phyloP scores from a whole-genome alignment of 2,113 vertebrate genomes.

The Neotragus moschatus region DNA sequence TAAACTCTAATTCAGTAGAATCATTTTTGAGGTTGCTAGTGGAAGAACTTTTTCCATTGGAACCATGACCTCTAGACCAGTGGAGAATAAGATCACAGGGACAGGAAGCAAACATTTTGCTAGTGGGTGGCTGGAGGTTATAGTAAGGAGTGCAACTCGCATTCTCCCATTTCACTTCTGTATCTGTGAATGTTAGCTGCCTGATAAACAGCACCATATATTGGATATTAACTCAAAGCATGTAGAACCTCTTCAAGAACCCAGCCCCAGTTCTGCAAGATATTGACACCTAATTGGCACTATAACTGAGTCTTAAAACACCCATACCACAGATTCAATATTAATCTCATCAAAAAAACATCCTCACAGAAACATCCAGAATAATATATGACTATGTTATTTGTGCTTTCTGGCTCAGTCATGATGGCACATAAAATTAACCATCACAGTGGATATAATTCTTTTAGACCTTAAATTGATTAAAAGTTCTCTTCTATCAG shows the following conservation, averaged over 20 bases:
- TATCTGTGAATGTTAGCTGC: not conserved
- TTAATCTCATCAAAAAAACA: not conserved
- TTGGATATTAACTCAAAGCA: not conserved
- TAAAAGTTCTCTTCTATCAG: not conserved
- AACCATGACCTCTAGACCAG: not conserved
- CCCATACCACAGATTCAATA: not conserved
- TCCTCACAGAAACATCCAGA: not conserved
- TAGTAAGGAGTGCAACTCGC: not conserved
- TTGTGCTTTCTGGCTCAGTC: not conserved
- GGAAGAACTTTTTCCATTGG: not conserved
- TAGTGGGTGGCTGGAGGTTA: not conserved
- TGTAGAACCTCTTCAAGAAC: not conserved
- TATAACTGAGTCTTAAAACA: not conserved
- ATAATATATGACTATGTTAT: not conserved
- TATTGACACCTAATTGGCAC: not conserved
- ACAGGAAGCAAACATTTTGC: not conserved
- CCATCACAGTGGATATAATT: not conserved
- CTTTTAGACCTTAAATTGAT: not conserved
- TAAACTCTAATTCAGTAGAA: not conserved
- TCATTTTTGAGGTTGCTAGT: not conserved
- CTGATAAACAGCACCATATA: not conserved
- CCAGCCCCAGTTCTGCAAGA: not conserved
- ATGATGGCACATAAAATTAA: not conserved
- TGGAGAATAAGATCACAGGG: not conserved
- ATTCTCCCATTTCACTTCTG: not conserved